phyloP scores from a whole-genome alignment of 2,797 vertebrate genomes.

The Acanthurus lineatus region DNA sequence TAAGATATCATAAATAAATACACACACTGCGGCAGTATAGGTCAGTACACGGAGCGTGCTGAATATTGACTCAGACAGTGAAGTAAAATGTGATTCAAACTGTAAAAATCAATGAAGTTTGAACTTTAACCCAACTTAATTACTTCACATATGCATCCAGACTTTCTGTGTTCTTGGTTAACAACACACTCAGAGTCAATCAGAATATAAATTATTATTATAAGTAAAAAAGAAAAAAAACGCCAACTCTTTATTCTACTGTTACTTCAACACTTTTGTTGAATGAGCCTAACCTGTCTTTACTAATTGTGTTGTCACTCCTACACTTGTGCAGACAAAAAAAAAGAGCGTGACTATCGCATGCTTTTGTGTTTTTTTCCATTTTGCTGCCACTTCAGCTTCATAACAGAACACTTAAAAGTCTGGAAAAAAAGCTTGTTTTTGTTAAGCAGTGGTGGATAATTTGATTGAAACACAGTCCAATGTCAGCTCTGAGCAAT shows the following conservation, averaged over 20 bases:
- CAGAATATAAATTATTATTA: constrained; percentile 1
- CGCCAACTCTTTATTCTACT: not conserved
- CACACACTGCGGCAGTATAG: constrained; percentile 7
- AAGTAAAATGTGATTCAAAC: constrained; percentile 31
- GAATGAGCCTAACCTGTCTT: not conserved
- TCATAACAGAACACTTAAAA: not conserved
- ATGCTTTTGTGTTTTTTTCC: not conserved
- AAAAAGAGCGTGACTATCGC: not conserved
- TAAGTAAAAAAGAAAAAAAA: not conserved
- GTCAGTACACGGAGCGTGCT: constrained; percentile 6
- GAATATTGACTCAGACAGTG: constrained; percentile 18
- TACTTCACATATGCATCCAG: constrained; percentile 2
- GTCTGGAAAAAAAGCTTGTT: constrained; percentile 3
- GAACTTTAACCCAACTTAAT: constrained; percentile 21
- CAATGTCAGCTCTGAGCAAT: constrained; percentile 34
- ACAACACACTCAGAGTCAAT: constrained; percentile 4
- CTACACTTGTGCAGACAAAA: not conserved
- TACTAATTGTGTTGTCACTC: constrained; percentile 17
- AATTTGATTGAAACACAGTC: constrained; percentile 35
- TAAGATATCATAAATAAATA: constrained; percentile 45
- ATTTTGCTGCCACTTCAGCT: constrained; percentile 16
- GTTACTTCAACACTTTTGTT: not conserved
- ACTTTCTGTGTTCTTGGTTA: not conserved
- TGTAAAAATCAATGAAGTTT: constrained; percentile 33
- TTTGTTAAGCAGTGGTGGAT: constrained; percentile 25